Conservation (phyloP, 2,797 vertebrate species). For the Tadarida brasiliensis region DNA sequence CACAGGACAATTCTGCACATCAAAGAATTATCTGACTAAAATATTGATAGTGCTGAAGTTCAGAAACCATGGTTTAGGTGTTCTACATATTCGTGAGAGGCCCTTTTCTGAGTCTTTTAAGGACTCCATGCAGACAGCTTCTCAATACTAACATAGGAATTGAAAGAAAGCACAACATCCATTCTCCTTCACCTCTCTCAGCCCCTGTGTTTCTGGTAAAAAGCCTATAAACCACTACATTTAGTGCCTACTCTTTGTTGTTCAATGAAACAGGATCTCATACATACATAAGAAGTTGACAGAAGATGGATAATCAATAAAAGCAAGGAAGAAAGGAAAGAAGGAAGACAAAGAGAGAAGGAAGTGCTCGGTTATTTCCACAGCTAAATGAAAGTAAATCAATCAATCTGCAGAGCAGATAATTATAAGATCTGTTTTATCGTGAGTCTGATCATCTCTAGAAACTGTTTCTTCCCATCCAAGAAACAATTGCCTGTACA, state of each 20-base stretch:
- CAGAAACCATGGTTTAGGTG: not conserved
- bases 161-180: not conserved
- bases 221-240: constrained; percentile 53
- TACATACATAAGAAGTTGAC: not conserved
- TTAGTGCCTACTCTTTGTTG: not conserved
- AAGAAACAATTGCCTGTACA: constrained; percentile 38
- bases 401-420: not conserved
- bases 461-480: constrained; percentile 31
- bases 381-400: constrained; percentile 26
- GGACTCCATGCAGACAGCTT: not conserved
- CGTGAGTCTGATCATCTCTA: constrained; percentile 18
- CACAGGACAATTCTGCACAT: not conserved
- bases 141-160: not conserved
- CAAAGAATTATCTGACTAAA: constrained; percentile 36
- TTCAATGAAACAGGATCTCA: constrained; percentile 44
- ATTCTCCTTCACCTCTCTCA: constrained; percentile 1
- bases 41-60: not conserved
- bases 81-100: not conserved
- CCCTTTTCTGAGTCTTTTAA: constrained; percentile 9
- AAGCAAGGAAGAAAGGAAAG: not conserved
- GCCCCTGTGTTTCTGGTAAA: not conserved
- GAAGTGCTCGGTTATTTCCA: not conserved
- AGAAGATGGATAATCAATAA: constrained; percentile 40
- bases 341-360: not conserved
- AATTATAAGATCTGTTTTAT: constrained; percentile 33